Evolutionary conservation across 2,113 vertebrate genomes (phyloP).

Genomic region (Tachysurus fulvidraco): DNA sequence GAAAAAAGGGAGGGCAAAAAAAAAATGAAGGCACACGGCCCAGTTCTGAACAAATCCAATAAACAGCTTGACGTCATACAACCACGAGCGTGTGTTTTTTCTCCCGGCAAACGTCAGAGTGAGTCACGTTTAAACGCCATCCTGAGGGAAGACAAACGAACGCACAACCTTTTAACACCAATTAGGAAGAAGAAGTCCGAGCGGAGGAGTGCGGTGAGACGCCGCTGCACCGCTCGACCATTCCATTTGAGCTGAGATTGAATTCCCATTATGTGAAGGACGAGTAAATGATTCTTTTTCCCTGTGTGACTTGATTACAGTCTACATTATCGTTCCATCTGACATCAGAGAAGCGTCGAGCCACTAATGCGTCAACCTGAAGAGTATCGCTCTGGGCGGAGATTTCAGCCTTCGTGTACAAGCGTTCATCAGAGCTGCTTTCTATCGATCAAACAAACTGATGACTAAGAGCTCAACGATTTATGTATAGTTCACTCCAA

Average conservation of each 20-base stretch:
- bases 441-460: neutral
- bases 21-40: neutral
- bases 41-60: conserved; percentile 1
- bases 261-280: neutral
- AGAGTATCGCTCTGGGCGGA: neutral
- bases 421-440: neutral
- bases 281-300: neutral
- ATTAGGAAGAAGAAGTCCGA: neutral
- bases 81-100: neutral
- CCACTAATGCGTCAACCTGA: neutral
- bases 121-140: conserved; percentile 27
- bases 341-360: neutral
- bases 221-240: neutral
- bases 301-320: conserved; percentile 12
- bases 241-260: neutral
- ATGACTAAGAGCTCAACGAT: neutral
- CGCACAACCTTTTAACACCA: neutral
- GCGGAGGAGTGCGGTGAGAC: neutral
- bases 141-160: neutral
- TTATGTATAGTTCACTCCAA: neutral
- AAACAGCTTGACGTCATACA: conserved; percentile 13
- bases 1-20: neutral
- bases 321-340: conserved; percentile 5
- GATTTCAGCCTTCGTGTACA: neutral
- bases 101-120: conserved; percentile 7